Evolutionary conservation across 2,797 vertebrate species (phyloP).

Genomic region (Hippocampus kuda): DNA sequence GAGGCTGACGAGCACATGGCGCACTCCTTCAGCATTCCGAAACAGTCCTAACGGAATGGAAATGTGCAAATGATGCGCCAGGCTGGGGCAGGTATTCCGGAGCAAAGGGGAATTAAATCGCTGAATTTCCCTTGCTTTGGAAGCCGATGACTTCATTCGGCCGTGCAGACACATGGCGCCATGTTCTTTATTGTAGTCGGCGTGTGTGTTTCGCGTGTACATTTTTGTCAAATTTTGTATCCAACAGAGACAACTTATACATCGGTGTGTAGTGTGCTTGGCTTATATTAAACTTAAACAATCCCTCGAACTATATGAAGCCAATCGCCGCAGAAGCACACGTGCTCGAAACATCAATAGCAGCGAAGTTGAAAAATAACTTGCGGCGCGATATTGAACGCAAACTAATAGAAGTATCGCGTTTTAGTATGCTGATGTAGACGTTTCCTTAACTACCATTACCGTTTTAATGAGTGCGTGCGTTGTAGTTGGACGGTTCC

Average conservation of each 20-base stretch:
- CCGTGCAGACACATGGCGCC: conserved; percentile 2
- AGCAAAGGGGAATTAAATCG: not conserved
- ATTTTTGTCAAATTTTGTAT: not conserved
- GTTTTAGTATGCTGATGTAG: not conserved
- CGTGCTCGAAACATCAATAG: not conserved
- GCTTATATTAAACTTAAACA: not conserved
- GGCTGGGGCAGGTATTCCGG: not conserved
- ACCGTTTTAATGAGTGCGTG: not conserved
- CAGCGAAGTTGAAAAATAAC: not conserved
- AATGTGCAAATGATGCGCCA: not conserved
- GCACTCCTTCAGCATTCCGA: not conserved
- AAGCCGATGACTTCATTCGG: not conserved
- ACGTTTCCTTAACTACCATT: not conserved
- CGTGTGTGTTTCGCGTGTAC: not conserved
- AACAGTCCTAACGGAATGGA: not conserved
- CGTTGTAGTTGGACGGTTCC: conserved; percentile 2
- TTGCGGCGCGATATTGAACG: not conserved
- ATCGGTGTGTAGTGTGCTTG: not conserved
- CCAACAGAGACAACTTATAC: not conserved
- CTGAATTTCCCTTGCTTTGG: not conserved
- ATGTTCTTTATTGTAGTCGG: conserved; percentile 6
- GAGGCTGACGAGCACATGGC: conserved; percentile 4
- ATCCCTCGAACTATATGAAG: not conserved
- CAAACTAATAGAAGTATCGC: not conserved
- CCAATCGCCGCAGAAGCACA: conserved; percentile 29